phyloP scores from a whole-genome alignment of 2,113 vertebrate species.

The Sturnus vulgaris region DNA sequence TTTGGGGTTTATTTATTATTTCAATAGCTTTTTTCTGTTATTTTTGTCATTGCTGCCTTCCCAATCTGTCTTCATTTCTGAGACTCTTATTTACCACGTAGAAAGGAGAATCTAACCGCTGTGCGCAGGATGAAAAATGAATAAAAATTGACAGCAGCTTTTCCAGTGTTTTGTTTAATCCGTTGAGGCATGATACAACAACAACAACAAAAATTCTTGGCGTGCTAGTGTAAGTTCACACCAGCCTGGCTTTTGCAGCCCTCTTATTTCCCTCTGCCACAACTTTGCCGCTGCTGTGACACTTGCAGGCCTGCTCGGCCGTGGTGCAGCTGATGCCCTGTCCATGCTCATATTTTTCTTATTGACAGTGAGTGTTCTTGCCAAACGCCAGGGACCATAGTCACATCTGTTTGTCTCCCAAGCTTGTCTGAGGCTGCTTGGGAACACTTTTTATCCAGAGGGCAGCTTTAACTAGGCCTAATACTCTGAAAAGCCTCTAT shows the following conservation, averaged over 20 bases:
- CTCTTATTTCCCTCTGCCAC: constrained; percentile 45
- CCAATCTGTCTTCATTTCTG: neutral
- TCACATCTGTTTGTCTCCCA: constrained; percentile 84
- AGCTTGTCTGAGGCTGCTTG: constrained; percentile 73
- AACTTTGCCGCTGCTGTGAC: constrained; percentile 66
- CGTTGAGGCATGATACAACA: neutral
- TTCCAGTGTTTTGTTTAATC: constrained; percentile 30
- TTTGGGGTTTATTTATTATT: neutral
- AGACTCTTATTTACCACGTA: neutral
- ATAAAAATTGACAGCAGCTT: constrained; percentile 18
- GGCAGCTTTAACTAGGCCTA: constrained; percentile 77
- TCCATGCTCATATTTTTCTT: constrained; percentile 81
- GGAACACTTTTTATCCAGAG: constrained; percentile 76
- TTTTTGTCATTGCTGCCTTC: neutral
- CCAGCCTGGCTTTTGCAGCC: constrained; percentile 60
- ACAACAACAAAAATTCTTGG: constrained; percentile 12
- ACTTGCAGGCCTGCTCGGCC: constrained; percentile 70
- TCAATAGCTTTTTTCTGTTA: neutral
- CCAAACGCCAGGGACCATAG: constrained; percentile 86
- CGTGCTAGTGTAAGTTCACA: constrained; percentile 41
- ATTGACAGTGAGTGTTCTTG: constrained; percentile 86
- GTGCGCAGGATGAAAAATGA: neutral
- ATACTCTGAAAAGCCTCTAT: constrained; percentile 70
- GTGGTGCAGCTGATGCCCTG: constrained; percentile 86
- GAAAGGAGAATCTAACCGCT: neutral